Evolutionary conservation across 2,797 vertebrate species (phyloP), one percentile per base, ranked within the genome.

Genomic region (Gephyroberyx darwinii): DNA sequence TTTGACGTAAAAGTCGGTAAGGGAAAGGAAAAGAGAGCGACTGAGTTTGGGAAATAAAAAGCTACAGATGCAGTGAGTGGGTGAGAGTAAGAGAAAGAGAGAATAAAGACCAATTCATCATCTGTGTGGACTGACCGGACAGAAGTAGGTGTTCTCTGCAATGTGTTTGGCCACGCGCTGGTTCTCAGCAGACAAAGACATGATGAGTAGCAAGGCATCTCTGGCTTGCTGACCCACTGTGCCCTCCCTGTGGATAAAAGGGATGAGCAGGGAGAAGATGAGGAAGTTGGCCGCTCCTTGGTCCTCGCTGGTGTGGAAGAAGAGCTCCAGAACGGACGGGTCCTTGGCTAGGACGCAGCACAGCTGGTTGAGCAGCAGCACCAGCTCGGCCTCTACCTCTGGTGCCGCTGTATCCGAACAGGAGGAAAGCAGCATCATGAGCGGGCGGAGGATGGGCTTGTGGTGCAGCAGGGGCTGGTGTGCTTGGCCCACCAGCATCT

Each of bases 251-350:
- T 98, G 98, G 82, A 99, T 98, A 90, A 96, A 99, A 31, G 97
- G 97, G 89, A 99, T 98, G 80, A 99, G 94, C 48, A 99, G 93
- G 56, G 98, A 99, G 92, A 99, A 99, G 84, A 99, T 97, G 71
- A 99, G 96, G 93, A 99, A 99, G 90, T 99, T 99, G 81, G 98
- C 94, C 4, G 97, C 96, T 66, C 98, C 98, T 88, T 99, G 98
- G 90, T 99, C 97, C 88, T 99, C 96, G 0, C 98, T 98, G 35
- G 97, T 97, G 86, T 99, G 97, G 89, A 99, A 99, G 84, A 99
- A 99, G n/a, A 99, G 92, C 88, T 99, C 98, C 88, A 99, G 92
- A 51, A 98, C 93, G 0, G 97, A 98, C 0, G 97, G 94, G 83
- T 99, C 97, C 93, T 95, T 97, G 66, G 97, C 95, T 92, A 99